phyloP scores from a whole-genome alignment of 2,113 vertebrate species.

The Arenaria interpres region DNA sequence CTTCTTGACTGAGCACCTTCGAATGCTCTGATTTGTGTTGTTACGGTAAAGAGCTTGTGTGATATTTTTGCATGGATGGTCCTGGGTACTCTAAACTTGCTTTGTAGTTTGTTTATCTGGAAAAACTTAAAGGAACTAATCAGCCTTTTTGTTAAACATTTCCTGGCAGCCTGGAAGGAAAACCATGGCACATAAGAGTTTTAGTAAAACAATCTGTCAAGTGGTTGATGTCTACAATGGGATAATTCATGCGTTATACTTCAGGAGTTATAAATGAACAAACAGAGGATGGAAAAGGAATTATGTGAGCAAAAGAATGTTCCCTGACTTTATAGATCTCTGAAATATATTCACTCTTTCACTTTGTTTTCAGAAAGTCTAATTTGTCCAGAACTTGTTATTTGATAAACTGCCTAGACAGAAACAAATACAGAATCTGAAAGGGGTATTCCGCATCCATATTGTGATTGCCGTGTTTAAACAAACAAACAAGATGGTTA shows the following conservation, averaged over 20 bases:
- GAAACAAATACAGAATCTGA: not conserved
- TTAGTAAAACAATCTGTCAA: slow-evolving; percentile 24
- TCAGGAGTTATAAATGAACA: not conserved
- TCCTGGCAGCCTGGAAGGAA: slow-evolving; percentile 7
- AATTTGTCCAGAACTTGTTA: not conserved
- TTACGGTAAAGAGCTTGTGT: not conserved
- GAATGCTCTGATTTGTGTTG: not conserved
- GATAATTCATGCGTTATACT: not conserved
- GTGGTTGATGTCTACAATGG: not conserved
- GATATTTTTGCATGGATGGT: slow-evolving; percentile 3
- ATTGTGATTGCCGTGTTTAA: not conserved
- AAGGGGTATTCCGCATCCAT: not conserved
- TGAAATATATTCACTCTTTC: not conserved
- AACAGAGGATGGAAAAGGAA: not conserved
- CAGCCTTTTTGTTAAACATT: not conserved
- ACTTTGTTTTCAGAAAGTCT: not conserved
- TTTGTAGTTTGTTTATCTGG: slow-evolving; percentile 20
- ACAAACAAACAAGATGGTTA: not conserved
- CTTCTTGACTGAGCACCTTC: not conserved
- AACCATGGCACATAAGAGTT: not conserved
- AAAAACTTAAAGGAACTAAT: not conserved
- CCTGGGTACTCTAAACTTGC: not conserved
- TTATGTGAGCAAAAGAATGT: not conserved
- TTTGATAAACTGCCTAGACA: not conserved
- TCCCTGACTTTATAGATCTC: not conserved